Percentiles rank a stretch among this genome's conserved stretches.
Conservation (phyloP, 2,113 vertebrate species). For the Leucoraja erinaceus region DNA sequence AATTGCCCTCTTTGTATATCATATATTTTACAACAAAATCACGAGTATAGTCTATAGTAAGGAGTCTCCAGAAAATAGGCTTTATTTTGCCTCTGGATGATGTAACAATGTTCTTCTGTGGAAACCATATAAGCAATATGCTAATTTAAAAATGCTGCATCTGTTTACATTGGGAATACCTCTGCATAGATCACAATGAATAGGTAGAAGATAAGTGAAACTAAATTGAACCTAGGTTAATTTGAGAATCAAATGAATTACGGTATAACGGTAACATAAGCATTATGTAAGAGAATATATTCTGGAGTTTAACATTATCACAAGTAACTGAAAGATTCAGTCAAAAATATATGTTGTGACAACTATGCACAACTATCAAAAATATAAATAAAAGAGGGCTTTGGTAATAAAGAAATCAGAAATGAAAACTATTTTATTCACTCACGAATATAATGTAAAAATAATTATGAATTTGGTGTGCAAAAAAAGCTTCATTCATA, state of each 20-base stretch:
- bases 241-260: neutral
- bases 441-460: neutral
- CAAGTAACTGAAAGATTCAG: neutral
- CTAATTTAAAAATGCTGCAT: neutral
- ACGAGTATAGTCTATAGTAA: neutral
- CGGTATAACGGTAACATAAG: neutral
- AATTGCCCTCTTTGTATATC: too few species aligned
- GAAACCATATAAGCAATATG: neutral
- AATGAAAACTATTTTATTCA: slow-evolving; percentile 2
- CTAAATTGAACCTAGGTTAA: neutral
- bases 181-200: neutral
- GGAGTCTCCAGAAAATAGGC: neutral
- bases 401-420: neutral
- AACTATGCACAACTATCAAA: neutral
- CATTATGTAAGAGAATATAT: neutral
- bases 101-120: neutral
- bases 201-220: neutral
- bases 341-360: neutral
- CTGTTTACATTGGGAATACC: neutral
- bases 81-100: neutral
- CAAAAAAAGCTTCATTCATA: neutral
- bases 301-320: too few species aligned
- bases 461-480: neutral
- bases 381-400: neutral
- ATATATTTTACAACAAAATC: slow-evolving; percentile 2